phyloP scores from a whole-genome alignment of 2,888 invertebrate genomes.

The Drosophila paranaensis region DNA sequence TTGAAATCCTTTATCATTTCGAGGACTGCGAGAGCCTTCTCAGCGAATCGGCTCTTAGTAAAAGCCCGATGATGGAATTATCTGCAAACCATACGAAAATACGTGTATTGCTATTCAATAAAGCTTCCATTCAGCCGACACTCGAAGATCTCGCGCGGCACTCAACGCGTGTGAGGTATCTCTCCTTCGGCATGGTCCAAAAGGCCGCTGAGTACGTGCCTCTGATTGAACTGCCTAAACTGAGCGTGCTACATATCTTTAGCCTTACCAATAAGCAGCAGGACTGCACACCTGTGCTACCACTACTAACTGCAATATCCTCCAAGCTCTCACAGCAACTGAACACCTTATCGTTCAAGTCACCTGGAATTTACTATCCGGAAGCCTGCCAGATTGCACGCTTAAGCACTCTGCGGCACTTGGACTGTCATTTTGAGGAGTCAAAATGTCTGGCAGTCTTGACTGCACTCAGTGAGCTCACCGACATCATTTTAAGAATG shows the following conservation, averaged over 20 bases:
- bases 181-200: conserved; percentile 19
- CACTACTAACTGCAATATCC: conserved; percentile 21
- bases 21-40: conserved; percentile 5
- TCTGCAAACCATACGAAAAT: conserved; percentile 25
- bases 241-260: conserved; percentile 19
- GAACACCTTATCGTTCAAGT: conserved; percentile 13
- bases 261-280: not conserved
- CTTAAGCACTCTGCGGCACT: conserved; percentile 5
- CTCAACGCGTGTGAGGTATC: conserved; percentile 18
- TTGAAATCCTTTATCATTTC: conserved; percentile 31
- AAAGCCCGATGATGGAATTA: conserved; percentile 20
- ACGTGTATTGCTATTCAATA: conserved; percentile 18
- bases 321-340: conserved; percentile 20
- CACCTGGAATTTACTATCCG: conserved; percentile 18
- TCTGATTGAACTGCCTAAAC: conserved; percentile 7
- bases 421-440: conserved; percentile 22
- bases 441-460: conserved; percentile 17
- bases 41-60: conserved; percentile 20
- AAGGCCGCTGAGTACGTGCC: conserved; percentile 29
- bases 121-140: conserved; percentile 22
- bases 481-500: conserved; percentile 16
- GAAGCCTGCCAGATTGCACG: conserved; percentile 26
- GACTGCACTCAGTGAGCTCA: conserved; percentile 2
- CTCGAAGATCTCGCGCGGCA: conserved; percentile 27
- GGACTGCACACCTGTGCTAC: conserved; percentile 15